phyloP scores from a whole-genome alignment of 37 sponge, comb jelly and placozoan genomes.

The Geodia barretti region DNA sequence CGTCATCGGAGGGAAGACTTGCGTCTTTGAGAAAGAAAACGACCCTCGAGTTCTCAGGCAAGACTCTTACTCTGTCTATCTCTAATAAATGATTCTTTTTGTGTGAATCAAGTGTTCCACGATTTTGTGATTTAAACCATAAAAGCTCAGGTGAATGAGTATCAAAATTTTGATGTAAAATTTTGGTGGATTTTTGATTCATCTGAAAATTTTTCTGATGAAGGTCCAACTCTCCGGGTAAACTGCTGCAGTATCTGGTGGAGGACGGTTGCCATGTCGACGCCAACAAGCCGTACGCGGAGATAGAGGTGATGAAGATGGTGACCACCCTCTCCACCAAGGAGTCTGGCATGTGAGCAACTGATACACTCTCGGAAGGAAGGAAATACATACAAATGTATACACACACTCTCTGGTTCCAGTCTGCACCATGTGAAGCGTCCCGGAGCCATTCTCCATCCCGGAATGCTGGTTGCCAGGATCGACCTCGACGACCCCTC shows the following conservation, averaged over 20 bases:
- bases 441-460: slow-evolving; percentile 89
- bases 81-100: slow-evolving; percentile 10
- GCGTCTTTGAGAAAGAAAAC: slow-evolving; percentile 96
- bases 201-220: neutral
- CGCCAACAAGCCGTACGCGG: slow-evolving; percentile 77
- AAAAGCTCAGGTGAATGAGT: too few species aligned
- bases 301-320: slow-evolving; percentile 99
- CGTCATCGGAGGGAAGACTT: slow-evolving; percentile 86
- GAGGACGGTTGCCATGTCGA: slow-evolving; percentile 87
- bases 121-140: too few species aligned
- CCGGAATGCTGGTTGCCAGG: slow-evolving; percentile 83
- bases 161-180: too few species aligned
- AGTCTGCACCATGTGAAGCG: slow-evolving; percentile 76
- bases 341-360: slow-evolving; percentile 81
- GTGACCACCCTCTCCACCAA: slow-evolving; percentile 69
- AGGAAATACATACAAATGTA: neutral
- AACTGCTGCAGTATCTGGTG: slow-evolving; percentile 85
- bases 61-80: neutral
- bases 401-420: neutral
- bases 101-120: too few species aligned
- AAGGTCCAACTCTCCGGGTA: slow-evolving; percentile 91
- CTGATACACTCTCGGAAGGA: too few species aligned
- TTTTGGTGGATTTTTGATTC: too few species aligned
- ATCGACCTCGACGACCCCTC: slow-evolving; percentile 93
- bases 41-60: slow-evolving; percentile 88